Base-by-base conservation (phyloP, 2,797 vertebrate species). In the Sebastes alutus region DNA sequence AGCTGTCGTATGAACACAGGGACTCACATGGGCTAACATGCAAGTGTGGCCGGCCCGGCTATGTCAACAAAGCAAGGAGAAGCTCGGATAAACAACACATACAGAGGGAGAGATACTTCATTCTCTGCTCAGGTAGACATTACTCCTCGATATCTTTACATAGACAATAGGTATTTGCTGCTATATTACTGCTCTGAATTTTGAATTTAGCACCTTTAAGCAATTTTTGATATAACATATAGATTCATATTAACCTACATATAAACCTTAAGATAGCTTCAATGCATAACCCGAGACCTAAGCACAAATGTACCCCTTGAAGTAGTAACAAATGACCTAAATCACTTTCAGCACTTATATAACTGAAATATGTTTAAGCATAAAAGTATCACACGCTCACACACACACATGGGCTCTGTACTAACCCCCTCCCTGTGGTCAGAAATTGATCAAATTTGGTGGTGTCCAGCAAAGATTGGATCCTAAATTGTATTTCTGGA, bases 401-500 rank as follows among this genome's bases (percentile, higher is more conserved):
- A 49, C 35, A 22, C 25, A 62, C 20, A 18, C 60, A 23, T 2
- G 49, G 11, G 35, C 7, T n/a, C 27, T 14, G 11, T 56, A 10
- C 49, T 78, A 30, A 6, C 2, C 58, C 32, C n/a, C 10, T 49
- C 46, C 18, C 18, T 49, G 3, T 56, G 33, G 54, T 77, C 29
- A 25, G n/a, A 70, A 66, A 74, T n/a, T 10, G n/a, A 86, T 78
- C 46, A 64, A 46, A 75, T 77, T 54, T 55, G 27, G 38, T 0
- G 4, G 25, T 13, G 7, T 32, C 22, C 42, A 32, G 61, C 33
- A 75, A 82, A 80, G 38, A 52, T 30, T n/a, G 4, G n/a, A 64
- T 72, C 16, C 35, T 67, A 65, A 77, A 58, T 65, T 33, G 60
- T 33, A 5, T 86, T 77, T 71, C 3, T 13, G 27, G 5, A 55